phyloP scores from a whole-genome alignment of 2,888 invertebrate species.

The Podabrus alpinus region DNA sequence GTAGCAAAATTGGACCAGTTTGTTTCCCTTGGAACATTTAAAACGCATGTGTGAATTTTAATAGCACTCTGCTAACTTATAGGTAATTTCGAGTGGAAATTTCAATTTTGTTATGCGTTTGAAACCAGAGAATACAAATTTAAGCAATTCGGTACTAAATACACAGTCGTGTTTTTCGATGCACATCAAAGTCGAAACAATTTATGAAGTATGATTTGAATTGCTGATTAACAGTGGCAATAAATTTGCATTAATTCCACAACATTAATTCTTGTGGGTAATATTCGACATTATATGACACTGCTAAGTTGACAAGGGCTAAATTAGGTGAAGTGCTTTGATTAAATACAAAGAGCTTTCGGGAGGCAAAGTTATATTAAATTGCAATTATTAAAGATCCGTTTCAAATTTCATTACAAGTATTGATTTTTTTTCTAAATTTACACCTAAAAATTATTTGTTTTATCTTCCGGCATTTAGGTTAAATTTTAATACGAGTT shows the following conservation, averaged over 20 bases:
- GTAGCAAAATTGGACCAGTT: background rate
- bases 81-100: background rate
- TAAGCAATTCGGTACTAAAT: background rate
- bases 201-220: background rate
- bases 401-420: background rate
- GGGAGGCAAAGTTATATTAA: background rate
- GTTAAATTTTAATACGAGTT: no score
- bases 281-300: background rate
- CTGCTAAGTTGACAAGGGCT: background rate
- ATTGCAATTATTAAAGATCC: background rate
- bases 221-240: conserved; percentile 1
- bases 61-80: background rate
- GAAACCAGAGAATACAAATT: background rate
- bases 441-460: no score
- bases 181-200: background rate
- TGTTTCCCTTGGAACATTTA: background rate
- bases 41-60: background rate
- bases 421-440: no score
- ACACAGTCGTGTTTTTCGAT: background rate
- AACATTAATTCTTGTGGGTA: background rate
- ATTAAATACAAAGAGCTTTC: conserved; percentile 1
- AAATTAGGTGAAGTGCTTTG: background rate
- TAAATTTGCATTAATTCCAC: background rate
- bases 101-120: background rate
- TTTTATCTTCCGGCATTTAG: no score